phyloP scores from a whole-genome alignment of 2,113 vertebrate species.

The Callithrix jacchus region DNA sequence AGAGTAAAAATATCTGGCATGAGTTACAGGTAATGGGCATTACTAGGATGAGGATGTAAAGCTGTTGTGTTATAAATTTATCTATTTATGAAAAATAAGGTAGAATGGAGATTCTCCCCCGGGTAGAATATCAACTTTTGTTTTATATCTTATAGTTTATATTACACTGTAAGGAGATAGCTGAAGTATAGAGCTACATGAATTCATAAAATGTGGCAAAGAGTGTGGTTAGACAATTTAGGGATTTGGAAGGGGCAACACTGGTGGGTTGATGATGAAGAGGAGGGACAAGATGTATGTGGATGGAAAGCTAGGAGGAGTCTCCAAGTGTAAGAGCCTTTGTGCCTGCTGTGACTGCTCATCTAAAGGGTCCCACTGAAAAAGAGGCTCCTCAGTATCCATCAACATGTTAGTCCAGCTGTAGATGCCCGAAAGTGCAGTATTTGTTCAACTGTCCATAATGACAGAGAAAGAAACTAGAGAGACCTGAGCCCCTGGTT shows the following conservation, averaged over 20 bases:
- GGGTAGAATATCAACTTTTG: neutral
- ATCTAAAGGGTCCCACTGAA: neutral
- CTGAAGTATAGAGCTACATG: neutral
- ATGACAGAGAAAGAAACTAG: neutral
- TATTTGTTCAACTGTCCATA: neutral
- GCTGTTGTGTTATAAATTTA: too few species aligned
- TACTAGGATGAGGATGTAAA: neutral
- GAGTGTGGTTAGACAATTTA: neutral
- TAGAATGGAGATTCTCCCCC: neutral
- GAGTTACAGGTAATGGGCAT: neutral
- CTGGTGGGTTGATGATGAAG: neutral
- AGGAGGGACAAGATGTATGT: neutral
- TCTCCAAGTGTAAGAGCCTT: neutral
- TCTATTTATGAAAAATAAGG: neutral
- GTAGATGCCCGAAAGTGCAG: neutral
- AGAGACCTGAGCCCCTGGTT: neutral
- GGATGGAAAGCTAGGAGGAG: neutral
- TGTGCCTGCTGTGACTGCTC: neutral
- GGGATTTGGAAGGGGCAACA: neutral
- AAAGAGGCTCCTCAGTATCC: neutral
- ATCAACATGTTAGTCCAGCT: neutral
- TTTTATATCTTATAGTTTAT: neutral
- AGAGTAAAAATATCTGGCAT: neutral
- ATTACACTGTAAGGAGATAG: neutral
- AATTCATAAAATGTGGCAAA: neutral